Conservation (phyloP, 2,797 vertebrate species). For the Ambastaia sidthimunki region DNA sequence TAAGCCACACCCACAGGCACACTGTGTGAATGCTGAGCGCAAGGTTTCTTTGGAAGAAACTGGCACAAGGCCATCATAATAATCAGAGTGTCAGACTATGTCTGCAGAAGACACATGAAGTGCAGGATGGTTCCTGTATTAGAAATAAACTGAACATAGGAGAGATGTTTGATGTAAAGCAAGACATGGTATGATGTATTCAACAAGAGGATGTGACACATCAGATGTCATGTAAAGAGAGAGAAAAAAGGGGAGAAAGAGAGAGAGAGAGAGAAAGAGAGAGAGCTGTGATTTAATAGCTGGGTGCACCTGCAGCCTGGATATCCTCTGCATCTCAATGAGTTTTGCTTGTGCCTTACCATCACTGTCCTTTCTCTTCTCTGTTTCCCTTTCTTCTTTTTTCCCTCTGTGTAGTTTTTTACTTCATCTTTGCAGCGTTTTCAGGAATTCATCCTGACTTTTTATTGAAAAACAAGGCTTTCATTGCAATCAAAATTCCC, state of each 20-base stretch:
- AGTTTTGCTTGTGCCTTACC: conserved; percentile 65
- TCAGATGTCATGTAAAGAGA: conserved; percentile 32
- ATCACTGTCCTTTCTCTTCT: conserved; percentile 46
- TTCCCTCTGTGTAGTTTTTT: conserved; percentile 53
- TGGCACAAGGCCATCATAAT: neutral
- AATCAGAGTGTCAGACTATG: conserved; percentile 12
- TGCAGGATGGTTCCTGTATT: conserved; percentile 24
- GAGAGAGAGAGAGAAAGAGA: conserved; percentile 51
- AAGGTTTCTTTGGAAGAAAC: conserved; percentile 33
- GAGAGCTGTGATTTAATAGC: conserved; percentile 79
- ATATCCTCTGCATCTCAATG: conserved; percentile 85
- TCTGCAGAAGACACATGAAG: conserved; percentile 8
- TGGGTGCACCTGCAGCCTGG: conserved; percentile 82
- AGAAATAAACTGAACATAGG: conserved; percentile 28
- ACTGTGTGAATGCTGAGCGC: neutral
- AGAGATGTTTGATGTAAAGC: conserved; percentile 49
- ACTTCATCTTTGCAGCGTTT: conserved; percentile 34
- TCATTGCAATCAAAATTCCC: neutral
- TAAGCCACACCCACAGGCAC: neutral
- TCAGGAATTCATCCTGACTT: neutral
- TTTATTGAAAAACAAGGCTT: neutral
- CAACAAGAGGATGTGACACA: conserved; percentile 41
- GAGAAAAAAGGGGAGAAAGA: conserved; percentile 14
- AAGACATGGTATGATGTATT: conserved; percentile 32
- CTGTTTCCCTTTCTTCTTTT: conserved; percentile 20